A percentile compares a stretch with the other conserved stretches of the same genome.
Conservation (phyloP, 2,888 invertebrate genomes). For the Micoletzkya japonica region DNA sequence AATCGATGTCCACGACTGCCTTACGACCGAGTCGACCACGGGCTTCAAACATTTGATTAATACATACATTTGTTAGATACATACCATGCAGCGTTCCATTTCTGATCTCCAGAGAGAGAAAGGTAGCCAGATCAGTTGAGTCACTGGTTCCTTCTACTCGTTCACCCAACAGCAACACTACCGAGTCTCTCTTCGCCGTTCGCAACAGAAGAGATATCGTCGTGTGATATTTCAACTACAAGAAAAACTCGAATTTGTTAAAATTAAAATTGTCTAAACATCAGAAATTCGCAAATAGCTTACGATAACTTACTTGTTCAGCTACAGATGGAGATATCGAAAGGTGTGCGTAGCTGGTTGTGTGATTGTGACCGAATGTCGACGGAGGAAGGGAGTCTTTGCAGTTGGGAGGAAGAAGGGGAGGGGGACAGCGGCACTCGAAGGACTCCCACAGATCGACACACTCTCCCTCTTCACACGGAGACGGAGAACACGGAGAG, state of each 20-base stretch:
- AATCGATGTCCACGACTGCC: conserved; percentile 25
- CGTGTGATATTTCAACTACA: conserved; percentile 25
- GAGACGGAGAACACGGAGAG: conserved; percentile 46
- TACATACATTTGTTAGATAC: neutral
- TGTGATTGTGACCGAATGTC: conserved; percentile 54
- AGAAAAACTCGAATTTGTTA: neutral
- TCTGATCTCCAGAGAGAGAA: conserved; percentile 38
- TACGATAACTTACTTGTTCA: conserved; percentile 7
- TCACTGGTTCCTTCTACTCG: conserved; percentile 14
- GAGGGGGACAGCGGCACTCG: conserved; percentile 45
- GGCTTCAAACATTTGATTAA: neutral
- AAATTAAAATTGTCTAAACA: neutral
- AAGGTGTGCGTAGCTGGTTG: neutral
- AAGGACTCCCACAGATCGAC: conserved; percentile 55
- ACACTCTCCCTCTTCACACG: conserved; percentile 54
- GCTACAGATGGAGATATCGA: neutral
- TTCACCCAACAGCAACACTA: conserved; percentile 15
- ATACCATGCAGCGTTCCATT: conserved; percentile 43
- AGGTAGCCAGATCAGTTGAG: conserved; percentile 44
- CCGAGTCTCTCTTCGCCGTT: neutral
- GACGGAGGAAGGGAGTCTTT: conserved; percentile 46
- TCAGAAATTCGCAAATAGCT: neutral
- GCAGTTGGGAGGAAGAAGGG: conserved; percentile 55
- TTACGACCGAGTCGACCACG: conserved; percentile 22
- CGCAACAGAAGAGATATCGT: conserved; percentile 21